Evolutionary conservation across 2,113 vertebrate genomes (phyloP).

Genomic region (Mirounga angustirostris): DNA sequence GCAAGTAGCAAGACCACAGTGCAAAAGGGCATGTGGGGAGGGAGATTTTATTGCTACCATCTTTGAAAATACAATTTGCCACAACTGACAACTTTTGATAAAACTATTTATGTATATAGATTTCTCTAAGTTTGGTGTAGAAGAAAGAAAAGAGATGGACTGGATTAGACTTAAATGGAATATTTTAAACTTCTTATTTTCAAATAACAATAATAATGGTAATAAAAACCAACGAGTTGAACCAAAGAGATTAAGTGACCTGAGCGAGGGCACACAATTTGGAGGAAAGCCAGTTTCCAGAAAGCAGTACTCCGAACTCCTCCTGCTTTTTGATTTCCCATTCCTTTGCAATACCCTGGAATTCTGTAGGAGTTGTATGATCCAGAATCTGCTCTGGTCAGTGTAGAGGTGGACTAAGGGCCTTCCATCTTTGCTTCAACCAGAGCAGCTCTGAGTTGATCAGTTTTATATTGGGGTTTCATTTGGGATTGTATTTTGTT

Average conservation of each 20-base stretch:
- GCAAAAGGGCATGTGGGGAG: not conserved
- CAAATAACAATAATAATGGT: not conserved
- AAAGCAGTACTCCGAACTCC: not conserved
- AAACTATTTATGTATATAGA: not conserved
- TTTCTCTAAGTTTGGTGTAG: slow-evolving; percentile 11
- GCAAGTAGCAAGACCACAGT: not conserved
- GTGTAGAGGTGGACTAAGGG: not conserved
- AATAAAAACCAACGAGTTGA: not conserved
- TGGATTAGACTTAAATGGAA: not conserved
- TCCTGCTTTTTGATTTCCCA: not conserved
- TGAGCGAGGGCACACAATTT: not conserved
- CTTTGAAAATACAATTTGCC: not conserved
- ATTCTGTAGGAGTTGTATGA: not conserved
- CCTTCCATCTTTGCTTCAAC: not conserved
- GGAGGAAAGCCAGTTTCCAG: not conserved
- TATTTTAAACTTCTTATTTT: slow-evolving; percentile 35
- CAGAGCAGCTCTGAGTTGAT: not conserved
- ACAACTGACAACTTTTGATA: not conserved
- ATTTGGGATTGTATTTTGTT: not conserved
- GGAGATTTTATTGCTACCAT: not conserved
- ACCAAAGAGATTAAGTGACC: not conserved
- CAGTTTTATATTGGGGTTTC: not conserved
- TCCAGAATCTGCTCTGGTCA: not conserved
- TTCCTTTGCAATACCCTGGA: not conserved
- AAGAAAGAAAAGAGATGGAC: not conserved